Percentiles rank a stretch among this genome's conserved stretches.
Conservation (phyloP, 2,888 invertebrate genomes). For the Hydropsyche betteni region DNA sequence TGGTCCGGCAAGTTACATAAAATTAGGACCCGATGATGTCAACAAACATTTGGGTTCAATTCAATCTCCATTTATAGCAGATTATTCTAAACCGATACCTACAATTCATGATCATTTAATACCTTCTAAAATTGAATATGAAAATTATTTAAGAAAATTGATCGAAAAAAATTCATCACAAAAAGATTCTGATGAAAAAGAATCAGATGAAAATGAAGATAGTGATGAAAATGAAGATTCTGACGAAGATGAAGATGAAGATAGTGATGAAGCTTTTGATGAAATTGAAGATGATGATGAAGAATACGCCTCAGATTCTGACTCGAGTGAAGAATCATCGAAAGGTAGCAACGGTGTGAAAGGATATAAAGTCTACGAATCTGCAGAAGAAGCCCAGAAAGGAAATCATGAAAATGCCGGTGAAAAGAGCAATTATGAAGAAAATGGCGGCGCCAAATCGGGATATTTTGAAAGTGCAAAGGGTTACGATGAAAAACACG, state of each 20-base stretch:
- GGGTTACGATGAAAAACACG: conserved; percentile 67
- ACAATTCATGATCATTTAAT: no score
- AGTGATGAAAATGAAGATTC: conserved; percentile 51
- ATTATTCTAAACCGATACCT: no score
- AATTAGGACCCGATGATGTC: conserved; percentile 63
- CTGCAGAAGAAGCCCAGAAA: conserved; percentile 67
- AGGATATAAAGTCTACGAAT: conserved; percentile 65
- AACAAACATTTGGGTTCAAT: conserved; percentile 60
- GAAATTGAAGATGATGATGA: conserved; percentile 42
- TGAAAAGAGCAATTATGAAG: conserved; percentile 65
- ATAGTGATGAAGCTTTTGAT: conserved; percentile 41
- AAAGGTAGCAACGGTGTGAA: conserved; percentile 68
- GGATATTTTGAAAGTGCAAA: conserved; percentile 66
- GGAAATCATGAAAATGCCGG: conserved; percentile 67
- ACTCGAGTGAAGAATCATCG: conserved; percentile 62
- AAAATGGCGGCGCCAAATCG: conserved; percentile 66
- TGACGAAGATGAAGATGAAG: conserved; percentile 39
- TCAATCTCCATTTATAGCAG: conserved; percentile 47
- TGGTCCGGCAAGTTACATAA: conserved; percentile 62
- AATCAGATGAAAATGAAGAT: conserved; percentile 40
- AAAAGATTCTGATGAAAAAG: conserved; percentile 57
- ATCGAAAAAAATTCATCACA: conserved; percentile 45
- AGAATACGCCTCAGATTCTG: conserved; percentile 55
- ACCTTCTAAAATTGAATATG: no score
- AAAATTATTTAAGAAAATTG: not conserved